phyloP scores from a whole-genome alignment of 2,888 invertebrate genomes.

The Metallyticus violacea region DNA sequence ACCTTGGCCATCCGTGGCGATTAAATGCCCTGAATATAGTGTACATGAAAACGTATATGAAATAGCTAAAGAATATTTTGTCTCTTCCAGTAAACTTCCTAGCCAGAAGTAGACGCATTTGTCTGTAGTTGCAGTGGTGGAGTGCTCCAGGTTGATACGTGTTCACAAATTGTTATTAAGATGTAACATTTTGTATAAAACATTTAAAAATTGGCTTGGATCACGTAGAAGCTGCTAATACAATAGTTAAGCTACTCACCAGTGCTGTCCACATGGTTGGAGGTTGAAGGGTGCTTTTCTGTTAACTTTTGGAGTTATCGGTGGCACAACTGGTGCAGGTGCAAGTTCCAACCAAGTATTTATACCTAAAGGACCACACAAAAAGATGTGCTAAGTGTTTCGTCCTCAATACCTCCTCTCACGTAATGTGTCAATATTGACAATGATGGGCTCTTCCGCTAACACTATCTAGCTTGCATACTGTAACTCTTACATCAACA shows the following conservation, averaged over 20 bases:
- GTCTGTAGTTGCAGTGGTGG: too few species aligned
- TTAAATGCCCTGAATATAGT: too few species aligned
- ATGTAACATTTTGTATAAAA: too few species aligned
- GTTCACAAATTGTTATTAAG: too few species aligned
- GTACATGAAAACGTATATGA: too few species aligned
- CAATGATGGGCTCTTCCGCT: background rate
- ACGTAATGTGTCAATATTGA: background rate
- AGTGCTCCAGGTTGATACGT: too few species aligned
- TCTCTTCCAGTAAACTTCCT: too few species aligned
- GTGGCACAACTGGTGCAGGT: background rate
- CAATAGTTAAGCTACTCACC: background rate
- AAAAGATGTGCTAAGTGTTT: background rate
- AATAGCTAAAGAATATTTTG: too few species aligned
- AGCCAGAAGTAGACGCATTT: too few species aligned
- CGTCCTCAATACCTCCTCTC: conserved; percentile 6
- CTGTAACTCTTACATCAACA: background rate
- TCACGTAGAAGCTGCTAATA: too few species aligned
- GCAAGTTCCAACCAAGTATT: background rate
- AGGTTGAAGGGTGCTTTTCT: background rate
- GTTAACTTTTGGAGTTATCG: background rate
- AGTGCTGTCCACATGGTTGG: background rate
- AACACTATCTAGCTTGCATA: background rate
- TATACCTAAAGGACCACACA: background rate
- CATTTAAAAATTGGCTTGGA: too few species aligned
- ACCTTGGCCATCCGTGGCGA: too few species aligned